Conservation (phyloP, 2,797 vertebrate species). For the Fratercula arctica region DNA sequence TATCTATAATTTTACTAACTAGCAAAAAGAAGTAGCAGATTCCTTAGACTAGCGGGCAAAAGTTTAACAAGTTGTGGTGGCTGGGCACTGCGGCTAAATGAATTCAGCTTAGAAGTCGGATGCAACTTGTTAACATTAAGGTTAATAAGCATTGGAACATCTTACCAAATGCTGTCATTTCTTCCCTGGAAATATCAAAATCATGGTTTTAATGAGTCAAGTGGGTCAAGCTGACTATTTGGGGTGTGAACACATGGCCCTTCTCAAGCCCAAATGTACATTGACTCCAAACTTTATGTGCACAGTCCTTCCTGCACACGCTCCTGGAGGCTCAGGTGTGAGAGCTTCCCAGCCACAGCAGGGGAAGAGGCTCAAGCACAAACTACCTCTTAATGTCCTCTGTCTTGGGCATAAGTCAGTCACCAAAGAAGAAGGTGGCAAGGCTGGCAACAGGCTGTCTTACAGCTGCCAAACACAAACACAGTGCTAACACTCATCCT, state of each 20-base stretch:
- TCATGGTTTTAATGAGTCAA: not conserved
- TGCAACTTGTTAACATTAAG: not conserved
- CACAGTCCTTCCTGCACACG: not conserved
- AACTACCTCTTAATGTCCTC: not conserved
- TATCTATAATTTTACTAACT: not conserved
- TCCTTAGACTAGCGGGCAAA: not conserved
- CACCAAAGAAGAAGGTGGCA: not conserved
- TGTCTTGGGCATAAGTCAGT: not conserved
- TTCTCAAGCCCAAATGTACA: not conserved
- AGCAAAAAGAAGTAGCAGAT: not conserved
- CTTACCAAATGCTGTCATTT: not conserved
- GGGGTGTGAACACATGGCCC: not conserved
- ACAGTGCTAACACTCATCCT: not conserved
- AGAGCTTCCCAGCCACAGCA: not conserved
- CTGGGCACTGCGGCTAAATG: not conserved
- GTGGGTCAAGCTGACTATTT: not conserved
- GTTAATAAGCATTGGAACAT: not conserved
- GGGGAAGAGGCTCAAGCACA: not conserved
- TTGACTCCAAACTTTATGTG: not conserved
- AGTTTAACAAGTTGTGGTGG: not conserved
- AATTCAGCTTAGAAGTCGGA: not conserved
- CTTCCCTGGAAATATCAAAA: not conserved
- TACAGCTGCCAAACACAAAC: not conserved
- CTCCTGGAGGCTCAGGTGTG: not conserved
- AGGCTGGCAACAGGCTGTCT: not conserved